Percentiles rank a stretch among this genome's conserved stretches.
Evolutionary conservation across 1,140 invertebrate genomes (phyloP).

Genomic region (Plodia interpunctella): DNA sequence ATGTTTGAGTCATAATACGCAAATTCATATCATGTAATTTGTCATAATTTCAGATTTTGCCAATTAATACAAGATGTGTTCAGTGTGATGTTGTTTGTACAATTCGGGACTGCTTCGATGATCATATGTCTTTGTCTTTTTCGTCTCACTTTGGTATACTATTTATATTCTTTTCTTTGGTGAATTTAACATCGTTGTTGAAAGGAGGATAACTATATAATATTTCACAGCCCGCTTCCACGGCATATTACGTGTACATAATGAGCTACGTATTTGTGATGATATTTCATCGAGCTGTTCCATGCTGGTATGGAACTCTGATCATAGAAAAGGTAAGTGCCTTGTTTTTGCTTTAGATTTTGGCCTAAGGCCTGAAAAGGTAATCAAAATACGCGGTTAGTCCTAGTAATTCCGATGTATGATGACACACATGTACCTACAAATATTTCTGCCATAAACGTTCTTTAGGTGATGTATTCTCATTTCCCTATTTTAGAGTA

Average conservation of each 20-base stretch:
- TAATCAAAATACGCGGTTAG: too few relatives aligned
- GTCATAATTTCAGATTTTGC: constrained; percentile 50
- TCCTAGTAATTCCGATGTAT: too few relatives aligned
- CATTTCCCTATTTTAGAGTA: constrained; percentile 51
- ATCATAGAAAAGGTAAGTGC: constrained; percentile 52
- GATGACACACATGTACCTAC: too few relatives aligned
- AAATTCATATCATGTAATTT: neutral
- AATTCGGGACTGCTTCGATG: constrained; percentile 48
- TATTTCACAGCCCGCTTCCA: constrained; percentile 38
- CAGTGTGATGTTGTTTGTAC: constrained; percentile 43
- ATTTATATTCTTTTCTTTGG: too few relatives aligned
- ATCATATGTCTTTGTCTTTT: constrained; percentile 55
- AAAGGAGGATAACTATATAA: too few relatives aligned
- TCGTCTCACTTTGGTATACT: constrained; percentile 55
- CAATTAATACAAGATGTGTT: constrained; percentile 45
- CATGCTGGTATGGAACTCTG: constrained; percentile 53
- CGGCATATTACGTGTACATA: constrained; percentile 49
- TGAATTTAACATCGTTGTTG: too few relatives aligned
- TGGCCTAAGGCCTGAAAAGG: too few relatives aligned
- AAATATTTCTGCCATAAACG: too few relatives aligned
- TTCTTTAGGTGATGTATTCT: neutral
- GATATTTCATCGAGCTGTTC: constrained; percentile 49
- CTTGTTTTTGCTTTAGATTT: too few relatives aligned
- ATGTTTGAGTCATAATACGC: too few relatives aligned
- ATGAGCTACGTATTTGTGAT: constrained; percentile 46